phyloP scores from a whole-genome alignment of 2,888 invertebrate genomes.

The Unio delphinus region DNA sequence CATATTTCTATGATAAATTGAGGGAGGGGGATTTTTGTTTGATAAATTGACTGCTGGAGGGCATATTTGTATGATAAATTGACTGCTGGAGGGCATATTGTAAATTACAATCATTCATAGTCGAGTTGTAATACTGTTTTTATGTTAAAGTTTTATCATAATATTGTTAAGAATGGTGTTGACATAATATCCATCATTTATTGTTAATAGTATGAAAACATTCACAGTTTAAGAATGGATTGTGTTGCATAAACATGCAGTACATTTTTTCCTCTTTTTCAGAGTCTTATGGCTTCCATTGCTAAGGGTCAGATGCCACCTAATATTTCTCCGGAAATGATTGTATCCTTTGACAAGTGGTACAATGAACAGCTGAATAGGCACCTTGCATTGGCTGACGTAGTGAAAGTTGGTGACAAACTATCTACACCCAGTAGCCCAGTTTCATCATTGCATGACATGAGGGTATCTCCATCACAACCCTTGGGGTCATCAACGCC shows the following conservation, averaged over 20 bases:
- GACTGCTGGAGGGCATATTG: too few relatives aligned
- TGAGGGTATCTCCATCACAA: conserved; percentile 8
- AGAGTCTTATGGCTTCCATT: conserved; percentile 80
- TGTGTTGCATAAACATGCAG: neutral
- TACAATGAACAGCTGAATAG: conserved; percentile 75
- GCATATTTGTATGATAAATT: too few relatives aligned
- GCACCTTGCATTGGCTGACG: too few relatives aligned
- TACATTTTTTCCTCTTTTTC: conserved; percentile 29
- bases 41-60: too few relatives aligned
- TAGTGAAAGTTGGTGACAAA: conserved; percentile 1
- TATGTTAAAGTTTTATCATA: too few relatives aligned
- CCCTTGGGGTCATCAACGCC: conserved; percentile 33
- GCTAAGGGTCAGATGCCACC: conserved; percentile 82
- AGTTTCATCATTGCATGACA: conserved; percentile 5
- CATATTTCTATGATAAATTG: too few relatives aligned
- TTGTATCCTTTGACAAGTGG: conserved; percentile 93
- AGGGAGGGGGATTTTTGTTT: too few relatives aligned
- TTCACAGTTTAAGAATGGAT: neutral
- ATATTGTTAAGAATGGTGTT: too few relatives aligned
- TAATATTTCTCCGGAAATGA: conserved; percentile 83
- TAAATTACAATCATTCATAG: too few relatives aligned
- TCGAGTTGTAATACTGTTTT: too few relatives aligned
- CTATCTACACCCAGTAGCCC: neutral
- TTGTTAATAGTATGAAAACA: too few relatives aligned
- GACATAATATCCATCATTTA: too few relatives aligned